Percentiles rank a stretch among this genome's conserved stretches.
phyloP scores from a whole-genome alignment of 1,140 invertebrate genomes.

The Pemphigus obesinymphae region DNA sequence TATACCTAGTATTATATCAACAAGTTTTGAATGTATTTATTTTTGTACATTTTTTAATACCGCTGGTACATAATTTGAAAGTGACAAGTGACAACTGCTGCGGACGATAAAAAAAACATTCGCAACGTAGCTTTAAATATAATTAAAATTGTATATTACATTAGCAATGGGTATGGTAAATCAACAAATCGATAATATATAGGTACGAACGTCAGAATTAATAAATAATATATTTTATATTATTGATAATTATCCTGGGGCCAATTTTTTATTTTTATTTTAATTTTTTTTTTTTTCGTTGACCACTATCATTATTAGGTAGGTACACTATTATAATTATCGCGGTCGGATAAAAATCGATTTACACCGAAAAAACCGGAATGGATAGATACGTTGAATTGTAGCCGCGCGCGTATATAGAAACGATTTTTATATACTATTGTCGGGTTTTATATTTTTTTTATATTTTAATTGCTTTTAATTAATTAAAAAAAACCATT shows the following conservation, averaged over 20 bases:
- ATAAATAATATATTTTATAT: background rate
- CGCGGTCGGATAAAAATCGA: background rate
- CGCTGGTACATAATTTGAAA: too few species aligned
- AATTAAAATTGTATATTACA: background rate
- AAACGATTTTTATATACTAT: background rate
- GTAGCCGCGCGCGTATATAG: background rate
- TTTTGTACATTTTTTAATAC: too few species aligned
- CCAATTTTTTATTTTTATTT: background rate
- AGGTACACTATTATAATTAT: background rate
- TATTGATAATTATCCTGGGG: slow-evolving; percentile 26
- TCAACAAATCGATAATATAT: too few species aligned
- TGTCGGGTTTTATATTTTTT: too few species aligned
- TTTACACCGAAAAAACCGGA: slow-evolving; percentile 30
- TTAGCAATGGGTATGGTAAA: too few species aligned
- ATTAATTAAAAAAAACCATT: slow-evolving; percentile 34
- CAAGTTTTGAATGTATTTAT: too few species aligned
- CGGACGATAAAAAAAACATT: background rate
- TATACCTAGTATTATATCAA: too few species aligned
- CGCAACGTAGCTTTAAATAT: background rate
- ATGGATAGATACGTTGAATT: background rate
- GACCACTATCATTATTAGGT: too few species aligned
- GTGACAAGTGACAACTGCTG: too few species aligned
- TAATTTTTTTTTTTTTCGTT: background rate
- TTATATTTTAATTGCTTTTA: slow-evolving; percentile 38
- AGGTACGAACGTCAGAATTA: too few species aligned